These are phyloP conservation scores for Anas bernieri DNA, from an alignment of 2,797 vertebrate genomes.

Conservation along the genomic window DNA sequence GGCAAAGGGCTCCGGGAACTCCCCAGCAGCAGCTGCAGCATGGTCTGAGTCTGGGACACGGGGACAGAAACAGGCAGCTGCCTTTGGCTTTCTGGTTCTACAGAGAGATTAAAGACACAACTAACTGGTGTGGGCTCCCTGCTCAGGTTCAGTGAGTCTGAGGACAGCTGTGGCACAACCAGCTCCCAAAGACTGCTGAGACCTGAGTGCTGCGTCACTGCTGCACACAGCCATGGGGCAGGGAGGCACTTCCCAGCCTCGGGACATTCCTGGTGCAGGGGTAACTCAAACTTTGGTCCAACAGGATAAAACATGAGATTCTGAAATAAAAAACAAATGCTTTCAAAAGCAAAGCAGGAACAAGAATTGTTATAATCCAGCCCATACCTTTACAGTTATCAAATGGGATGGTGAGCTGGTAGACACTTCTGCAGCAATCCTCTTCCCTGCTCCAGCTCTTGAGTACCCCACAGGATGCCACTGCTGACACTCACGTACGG, in stretches of 20 bases:
- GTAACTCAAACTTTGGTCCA: neutral
- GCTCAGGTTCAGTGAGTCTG: neutral
- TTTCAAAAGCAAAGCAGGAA: neutral
- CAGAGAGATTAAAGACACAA: neutral
- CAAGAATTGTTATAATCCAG: neutral
- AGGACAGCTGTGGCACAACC: neutral
- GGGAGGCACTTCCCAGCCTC: neutral
- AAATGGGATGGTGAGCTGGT: neutral
- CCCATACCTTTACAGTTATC: neutral
- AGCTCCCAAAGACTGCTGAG: neutral
- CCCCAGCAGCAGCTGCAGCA: neutral
- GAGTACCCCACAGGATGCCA: neutral
- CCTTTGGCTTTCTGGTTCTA: neutral
- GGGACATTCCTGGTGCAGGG: neutral
- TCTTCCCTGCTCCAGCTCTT: neutral
- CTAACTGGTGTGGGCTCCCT: neutral
- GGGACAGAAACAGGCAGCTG: neutral
- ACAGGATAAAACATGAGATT: neutral
- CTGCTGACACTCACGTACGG: neutral
- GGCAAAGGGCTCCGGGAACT: neutral
- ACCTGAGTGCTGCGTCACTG: neutral
- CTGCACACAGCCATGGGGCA: neutral
- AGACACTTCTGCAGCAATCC: neutral
- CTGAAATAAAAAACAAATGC: fast-evolving
- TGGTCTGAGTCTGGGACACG: neutral